A percentile compares a stretch with the other conserved stretches of the same genome.
Evolutionary conservation across 2,113 vertebrate species (phyloP).

Genomic region (Ophthalmolycus amberensis): DNA sequence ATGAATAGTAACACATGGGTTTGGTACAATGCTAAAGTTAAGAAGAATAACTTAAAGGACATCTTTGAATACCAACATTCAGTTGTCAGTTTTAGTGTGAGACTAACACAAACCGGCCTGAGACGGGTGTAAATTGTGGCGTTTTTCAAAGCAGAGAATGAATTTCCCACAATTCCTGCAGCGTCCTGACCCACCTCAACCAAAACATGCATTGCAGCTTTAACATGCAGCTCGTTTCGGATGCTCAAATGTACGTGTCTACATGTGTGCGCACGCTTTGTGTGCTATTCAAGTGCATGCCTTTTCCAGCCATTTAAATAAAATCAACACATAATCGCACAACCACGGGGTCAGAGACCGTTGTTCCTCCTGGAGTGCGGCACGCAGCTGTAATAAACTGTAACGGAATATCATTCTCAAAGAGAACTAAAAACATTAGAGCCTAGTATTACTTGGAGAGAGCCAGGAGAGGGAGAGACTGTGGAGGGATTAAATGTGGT

Average conservation of each 20-base stretch:
- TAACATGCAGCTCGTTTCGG: neutral
- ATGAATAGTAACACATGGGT: neutral
- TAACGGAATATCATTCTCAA: conserved; percentile 41
- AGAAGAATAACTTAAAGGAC: neutral
- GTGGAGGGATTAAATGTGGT: conserved; percentile 41
- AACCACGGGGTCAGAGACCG: conserved; percentile 36
- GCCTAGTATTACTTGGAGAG: conserved; percentile 33
- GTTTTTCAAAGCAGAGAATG: neutral
- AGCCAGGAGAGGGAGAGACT: conserved; percentile 22
- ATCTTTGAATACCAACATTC: neutral
- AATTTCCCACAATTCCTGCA: neutral
- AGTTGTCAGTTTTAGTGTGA: neutral
- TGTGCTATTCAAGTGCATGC: conserved; percentile 40
- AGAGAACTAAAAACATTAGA: conserved; percentile 45
- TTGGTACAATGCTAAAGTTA: neutral
- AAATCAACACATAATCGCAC: conserved; percentile 34
- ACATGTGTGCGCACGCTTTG: conserved; percentile 4
- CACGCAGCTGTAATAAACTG: conserved; percentile 31
- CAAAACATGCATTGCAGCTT: neutral
- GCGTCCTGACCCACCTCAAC: neutral
- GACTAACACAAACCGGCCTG: neutral
- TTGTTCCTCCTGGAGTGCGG: conserved; percentile 36
- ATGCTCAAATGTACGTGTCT: neutral
- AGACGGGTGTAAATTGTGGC: neutral
- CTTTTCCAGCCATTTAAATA: conserved; percentile 38